These are phyloP conservation scores for Hyposoter didymator DNA, from an alignment of 2,888 invertebrate species.

Conservation along the genomic window DNA sequence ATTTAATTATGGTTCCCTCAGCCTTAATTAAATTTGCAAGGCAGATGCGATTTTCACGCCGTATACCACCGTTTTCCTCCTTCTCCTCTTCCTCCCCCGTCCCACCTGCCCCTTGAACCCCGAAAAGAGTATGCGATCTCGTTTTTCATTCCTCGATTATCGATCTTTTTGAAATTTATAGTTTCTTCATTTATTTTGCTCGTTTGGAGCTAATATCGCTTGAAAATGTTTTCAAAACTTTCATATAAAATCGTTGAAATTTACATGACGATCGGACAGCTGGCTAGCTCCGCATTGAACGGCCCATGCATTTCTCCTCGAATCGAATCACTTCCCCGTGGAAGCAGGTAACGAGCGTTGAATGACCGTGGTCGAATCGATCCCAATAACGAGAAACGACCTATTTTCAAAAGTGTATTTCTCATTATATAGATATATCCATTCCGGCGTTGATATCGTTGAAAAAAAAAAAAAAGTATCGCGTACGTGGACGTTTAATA, in stretches of 20 bases:
- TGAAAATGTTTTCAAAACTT: background rate
- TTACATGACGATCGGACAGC: background rate
- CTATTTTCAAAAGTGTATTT: slow-evolving; percentile 31
- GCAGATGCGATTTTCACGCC: slow-evolving; percentile 57
- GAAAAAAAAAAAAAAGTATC: slow-evolving; percentile 7
- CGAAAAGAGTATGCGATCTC: slow-evolving; percentile 1
- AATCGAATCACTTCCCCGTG: slow-evolving; percentile 23
- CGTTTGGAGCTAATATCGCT: background rate
- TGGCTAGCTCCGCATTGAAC: background rate
- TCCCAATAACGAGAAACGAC: slow-evolving; percentile 41
- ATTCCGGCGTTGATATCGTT: slow-evolving; percentile 23
- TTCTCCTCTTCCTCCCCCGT: background rate
- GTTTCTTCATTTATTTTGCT: background rate
- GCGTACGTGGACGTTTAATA: slow-evolving; percentile 32
- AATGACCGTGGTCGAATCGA: slow-evolving; percentile 41
- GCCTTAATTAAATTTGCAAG: slow-evolving; percentile 70
- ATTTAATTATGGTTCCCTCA: slow-evolving; percentile 66
- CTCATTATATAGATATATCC: background rate
- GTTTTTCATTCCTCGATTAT: background rate
- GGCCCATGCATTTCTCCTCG: background rate
- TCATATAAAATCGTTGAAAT: background rate
- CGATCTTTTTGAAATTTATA: background rate
- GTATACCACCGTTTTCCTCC: background rate
- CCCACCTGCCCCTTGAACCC: background rate
- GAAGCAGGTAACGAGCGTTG: slow-evolving; percentile 23